Conservation (phyloP, 1,140 invertebrate species). For the Drosophila obscura region DNA sequence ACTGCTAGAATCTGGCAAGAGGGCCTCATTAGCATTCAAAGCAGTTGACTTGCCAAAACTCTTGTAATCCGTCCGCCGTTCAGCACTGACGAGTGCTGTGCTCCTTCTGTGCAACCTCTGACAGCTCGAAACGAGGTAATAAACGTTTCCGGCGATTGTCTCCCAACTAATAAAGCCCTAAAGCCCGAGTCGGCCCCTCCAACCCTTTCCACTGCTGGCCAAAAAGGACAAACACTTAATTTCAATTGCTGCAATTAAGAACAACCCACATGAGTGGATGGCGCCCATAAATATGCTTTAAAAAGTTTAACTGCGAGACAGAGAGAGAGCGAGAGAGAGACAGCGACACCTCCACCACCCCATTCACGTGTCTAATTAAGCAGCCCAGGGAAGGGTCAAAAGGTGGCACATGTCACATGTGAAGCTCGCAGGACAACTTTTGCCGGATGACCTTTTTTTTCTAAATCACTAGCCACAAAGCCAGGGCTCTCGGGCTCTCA, state of each 20-base stretch:
- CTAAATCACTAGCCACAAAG: slow-evolving; percentile 74
- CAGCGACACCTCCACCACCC: slow-evolving; percentile 11
- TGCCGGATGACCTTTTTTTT: slow-evolving; percentile 77
- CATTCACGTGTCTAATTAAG: slow-evolving; percentile 79
- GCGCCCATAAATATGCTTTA: slow-evolving; percentile 73
- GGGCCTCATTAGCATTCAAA: slow-evolving; percentile 39
- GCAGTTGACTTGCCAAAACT: slow-evolving; percentile 24
- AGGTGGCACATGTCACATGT: slow-evolving; percentile 59
- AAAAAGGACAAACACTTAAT: slow-evolving; percentile 73
- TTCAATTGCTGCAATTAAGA: slow-evolving; percentile 80
- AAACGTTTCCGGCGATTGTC: slow-evolving; percentile 55
- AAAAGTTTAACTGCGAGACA: slow-evolving; percentile 56
- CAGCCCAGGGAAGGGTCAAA: slow-evolving; percentile 29
- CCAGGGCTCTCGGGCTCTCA: slow-evolving; percentile 26
- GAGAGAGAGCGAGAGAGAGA: slow-evolving; percentile 20
- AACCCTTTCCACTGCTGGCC: slow-evolving; percentile 7
- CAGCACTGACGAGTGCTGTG: too few relatives aligned
- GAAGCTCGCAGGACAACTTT: slow-evolving; percentile 59
- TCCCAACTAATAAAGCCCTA: slow-evolving; percentile 58
- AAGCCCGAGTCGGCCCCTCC: background rate
- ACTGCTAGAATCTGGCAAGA: slow-evolving; percentile 17
- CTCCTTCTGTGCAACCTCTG: background rate
- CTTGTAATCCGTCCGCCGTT: slow-evolving; percentile 21
- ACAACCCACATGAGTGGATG: slow-evolving; percentile 50
- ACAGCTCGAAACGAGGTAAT: slow-evolving; percentile 54